Evolutionary conservation across 1,140 invertebrate genomes (phyloP).

Genomic region (Periplaneta americana): DNA sequence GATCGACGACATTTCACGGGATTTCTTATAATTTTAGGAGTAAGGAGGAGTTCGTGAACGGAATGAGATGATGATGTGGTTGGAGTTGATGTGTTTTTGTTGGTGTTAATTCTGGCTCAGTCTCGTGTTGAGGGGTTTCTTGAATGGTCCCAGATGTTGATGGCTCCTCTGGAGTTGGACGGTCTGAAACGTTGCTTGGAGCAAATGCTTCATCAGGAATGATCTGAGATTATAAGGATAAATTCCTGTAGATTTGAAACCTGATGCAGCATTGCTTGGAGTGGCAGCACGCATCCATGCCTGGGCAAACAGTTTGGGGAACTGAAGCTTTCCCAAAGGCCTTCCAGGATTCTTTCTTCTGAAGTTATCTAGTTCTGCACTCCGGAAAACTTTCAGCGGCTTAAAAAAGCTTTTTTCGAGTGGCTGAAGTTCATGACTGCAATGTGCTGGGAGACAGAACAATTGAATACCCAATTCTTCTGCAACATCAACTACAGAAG

Average conservation of each 20-base stretch:
- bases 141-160: not conserved
- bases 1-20: not conserved
- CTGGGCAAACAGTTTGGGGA: not conserved
- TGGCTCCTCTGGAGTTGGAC: not conserved
- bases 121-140: not conserved
- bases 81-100: no score
- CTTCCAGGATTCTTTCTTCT: not conserved
- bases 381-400: not conserved
- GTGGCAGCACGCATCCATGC: slow-evolving; percentile 1
- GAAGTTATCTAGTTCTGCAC: not conserved
- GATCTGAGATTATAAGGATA: not conserved
- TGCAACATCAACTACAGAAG: not conserved
- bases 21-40: not conserved
- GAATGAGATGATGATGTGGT: no score
- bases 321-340: not conserved
- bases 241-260: not conserved
- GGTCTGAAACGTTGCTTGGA: not conserved
- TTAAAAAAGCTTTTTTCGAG: not conserved
- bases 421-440: slow-evolving; percentile 8
- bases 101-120: no score
- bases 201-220: not conserved
- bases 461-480: not conserved
- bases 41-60: not conserved
- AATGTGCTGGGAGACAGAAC: slow-evolving; percentile 1
- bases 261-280: not conserved